Evolutionary conservation across 2,113 vertebrate genomes (phyloP), one percentile per base, ranked within the genome.

Genomic region (Nansenia antarctica): DNA sequence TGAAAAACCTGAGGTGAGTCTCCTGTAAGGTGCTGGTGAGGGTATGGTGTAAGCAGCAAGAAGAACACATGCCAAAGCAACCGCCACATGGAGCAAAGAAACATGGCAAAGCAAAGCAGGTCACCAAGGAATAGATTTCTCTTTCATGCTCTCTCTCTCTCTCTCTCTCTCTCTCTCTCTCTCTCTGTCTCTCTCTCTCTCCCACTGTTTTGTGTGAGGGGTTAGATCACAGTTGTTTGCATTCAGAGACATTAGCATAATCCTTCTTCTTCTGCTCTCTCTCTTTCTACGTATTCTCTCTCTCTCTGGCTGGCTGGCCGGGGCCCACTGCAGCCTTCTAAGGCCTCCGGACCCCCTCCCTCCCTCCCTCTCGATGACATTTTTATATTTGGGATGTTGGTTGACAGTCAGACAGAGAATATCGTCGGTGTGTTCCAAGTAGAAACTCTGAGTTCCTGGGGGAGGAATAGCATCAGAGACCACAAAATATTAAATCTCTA

Each of bases 371-470:
- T 81, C 98, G 71, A 98, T 95, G 77, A 99, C 63, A 20, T 98
- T 98, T 64, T 96, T 95, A 86, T 96, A 99, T 80, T 99, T 99
- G 15, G 96, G 98, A 70, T 99, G 98, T 69, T 99, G 98, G 73
- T 99, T 99, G 87, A 98, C 95, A 0, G 96, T 99, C 80, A 99
- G 91, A 82, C 97, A 98, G 37, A 99, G 95, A 83, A 99, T 98
- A 88, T 99, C 96, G 2, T 99, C 97, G 0, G 96, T 98, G 83
- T 99, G 98, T 69, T 99, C 98, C 89, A 98, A 88, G 88, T 99
- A 99, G 92, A 99, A 99, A 70, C 94, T 99, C 88, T 99, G 98
- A 35, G 92, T 94, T 60, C 97, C 98, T 99, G 86, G 39, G n/a
- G 70, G 65, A 58, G 12, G 47, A 39, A 34, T 12, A 12, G 9